phyloP scores from a whole-genome alignment of 2,797 vertebrate genomes.

The Calcarius lapponicus region DNA sequence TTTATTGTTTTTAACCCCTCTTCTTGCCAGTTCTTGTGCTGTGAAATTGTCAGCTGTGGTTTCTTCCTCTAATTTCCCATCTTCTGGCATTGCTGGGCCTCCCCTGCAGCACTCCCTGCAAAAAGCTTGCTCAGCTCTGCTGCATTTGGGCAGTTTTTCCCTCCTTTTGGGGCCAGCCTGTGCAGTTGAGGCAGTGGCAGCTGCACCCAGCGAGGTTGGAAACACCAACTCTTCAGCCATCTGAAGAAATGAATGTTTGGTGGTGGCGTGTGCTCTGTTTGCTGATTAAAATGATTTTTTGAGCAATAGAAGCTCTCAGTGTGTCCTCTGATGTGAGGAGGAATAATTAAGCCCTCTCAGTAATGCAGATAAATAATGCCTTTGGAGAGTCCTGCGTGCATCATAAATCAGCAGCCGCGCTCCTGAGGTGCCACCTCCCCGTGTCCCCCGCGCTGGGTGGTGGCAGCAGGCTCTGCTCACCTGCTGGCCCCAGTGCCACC shows the following conservation, averaged over 20 bases:
- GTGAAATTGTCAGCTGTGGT: background rate
- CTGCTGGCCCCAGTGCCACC: background rate
- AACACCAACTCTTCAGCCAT: background rate
- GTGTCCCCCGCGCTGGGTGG: background rate
- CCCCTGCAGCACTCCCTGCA: background rate
- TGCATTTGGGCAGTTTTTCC: background rate
- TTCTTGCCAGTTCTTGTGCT: background rate
- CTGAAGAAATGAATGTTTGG: background rate
- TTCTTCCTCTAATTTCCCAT: background rate
- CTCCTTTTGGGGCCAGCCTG: background rate
- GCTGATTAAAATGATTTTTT: constrained; percentile 26
- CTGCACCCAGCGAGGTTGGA: rapidly evolving
- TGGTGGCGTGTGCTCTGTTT: background rate
- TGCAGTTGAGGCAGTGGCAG: background rate
- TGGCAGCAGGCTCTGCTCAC: background rate
- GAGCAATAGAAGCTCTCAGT: background rate
- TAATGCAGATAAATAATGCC: constrained; percentile 37
- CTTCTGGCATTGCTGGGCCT: background rate
- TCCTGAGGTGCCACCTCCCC: background rate
- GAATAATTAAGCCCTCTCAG: constrained; percentile 36
- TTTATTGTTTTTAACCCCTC: background rate
- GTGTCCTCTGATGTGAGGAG: constrained; percentile 20
- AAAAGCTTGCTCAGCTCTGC: background rate
- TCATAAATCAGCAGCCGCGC: background rate
- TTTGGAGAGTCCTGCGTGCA: constrained; percentile 22